These are phyloP conservation scores for Heliconius melpomene DNA, from an alignment of 1,140 invertebrate species.

Conservation along the genomic window DNA sequence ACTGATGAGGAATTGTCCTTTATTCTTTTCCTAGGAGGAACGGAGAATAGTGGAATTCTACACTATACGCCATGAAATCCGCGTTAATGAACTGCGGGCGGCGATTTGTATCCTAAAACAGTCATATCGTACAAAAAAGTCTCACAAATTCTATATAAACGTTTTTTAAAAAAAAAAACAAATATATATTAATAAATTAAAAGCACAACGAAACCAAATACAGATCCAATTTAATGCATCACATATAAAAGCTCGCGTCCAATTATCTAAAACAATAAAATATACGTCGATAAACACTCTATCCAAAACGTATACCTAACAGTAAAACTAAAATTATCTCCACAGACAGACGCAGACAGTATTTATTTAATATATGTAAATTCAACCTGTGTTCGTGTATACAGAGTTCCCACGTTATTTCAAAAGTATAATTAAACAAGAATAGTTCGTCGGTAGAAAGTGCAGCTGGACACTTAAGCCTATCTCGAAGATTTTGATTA, in stretches of 20 bases:
- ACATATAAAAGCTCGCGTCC: not conserved
- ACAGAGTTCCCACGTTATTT: conserved; percentile 25
- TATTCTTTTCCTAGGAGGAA: too few species aligned
- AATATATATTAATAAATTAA: too few species aligned
- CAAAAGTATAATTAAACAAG: conserved; percentile 29
- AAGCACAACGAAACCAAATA: too few species aligned
- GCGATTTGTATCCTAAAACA: too few species aligned
- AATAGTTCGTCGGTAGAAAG: conserved; percentile 13
- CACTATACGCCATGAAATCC: too few species aligned
- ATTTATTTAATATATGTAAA: conserved; percentile 35
- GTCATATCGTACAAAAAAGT: too few species aligned
- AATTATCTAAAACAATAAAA: conserved; percentile 29
- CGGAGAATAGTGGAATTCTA: too few species aligned
- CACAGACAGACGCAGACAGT: not conserved
- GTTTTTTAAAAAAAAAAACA: too few species aligned
- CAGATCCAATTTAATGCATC: not conserved
- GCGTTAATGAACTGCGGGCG: too few species aligned
- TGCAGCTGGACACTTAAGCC: conserved; percentile 15
- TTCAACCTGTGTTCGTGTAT: conserved; percentile 9
- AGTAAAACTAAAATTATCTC: conserved; percentile 33
- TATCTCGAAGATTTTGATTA: conserved; percentile 12
- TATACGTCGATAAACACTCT: conserved; percentile 16
- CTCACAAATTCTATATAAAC: too few species aligned
- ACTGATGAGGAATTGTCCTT: too few species aligned
- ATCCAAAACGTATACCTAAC: conserved; percentile 18